Conservation (phyloP, 2,113 vertebrate genomes). For the Mirza zaza region DNA sequence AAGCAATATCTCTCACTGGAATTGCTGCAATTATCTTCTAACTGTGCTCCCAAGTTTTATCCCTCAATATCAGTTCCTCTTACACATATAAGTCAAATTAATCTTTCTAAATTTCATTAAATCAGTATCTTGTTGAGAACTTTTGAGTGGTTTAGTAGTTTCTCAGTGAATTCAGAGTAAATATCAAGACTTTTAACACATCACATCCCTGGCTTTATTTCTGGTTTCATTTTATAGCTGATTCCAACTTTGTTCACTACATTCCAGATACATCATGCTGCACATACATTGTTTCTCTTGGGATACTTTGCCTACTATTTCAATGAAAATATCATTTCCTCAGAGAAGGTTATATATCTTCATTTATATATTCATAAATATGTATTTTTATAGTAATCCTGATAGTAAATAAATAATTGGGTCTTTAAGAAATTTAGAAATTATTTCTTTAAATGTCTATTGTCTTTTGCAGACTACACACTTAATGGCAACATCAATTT, state of each 20-base stretch:
- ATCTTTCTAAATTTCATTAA: constrained; percentile 1
- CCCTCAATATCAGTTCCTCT: not conserved
- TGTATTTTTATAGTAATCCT: not conserved
- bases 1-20: not conserved
- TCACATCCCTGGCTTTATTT: not conserved
- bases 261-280: not conserved
- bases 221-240: not conserved
- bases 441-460: not conserved
- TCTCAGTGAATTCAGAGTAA: not conserved
- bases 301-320: not conserved
- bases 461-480: not conserved
- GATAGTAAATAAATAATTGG: not conserved
- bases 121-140: not conserved
- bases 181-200: not conserved
- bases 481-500: not conserved
- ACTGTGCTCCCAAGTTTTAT: not conserved
- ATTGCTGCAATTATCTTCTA: not conserved
- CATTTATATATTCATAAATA: not conserved
- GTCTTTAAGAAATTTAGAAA: not conserved
- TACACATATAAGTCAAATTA: not conserved
- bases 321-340: not conserved
- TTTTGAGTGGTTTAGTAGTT: not conserved
- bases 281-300: not conserved
- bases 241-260: not conserved
- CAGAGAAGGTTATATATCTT: not conserved